Evolutionary conservation across 2,113 vertebrate genomes (phyloP), one percentile per base, ranked within the genome.

Genomic region (Channa argus): DNA sequence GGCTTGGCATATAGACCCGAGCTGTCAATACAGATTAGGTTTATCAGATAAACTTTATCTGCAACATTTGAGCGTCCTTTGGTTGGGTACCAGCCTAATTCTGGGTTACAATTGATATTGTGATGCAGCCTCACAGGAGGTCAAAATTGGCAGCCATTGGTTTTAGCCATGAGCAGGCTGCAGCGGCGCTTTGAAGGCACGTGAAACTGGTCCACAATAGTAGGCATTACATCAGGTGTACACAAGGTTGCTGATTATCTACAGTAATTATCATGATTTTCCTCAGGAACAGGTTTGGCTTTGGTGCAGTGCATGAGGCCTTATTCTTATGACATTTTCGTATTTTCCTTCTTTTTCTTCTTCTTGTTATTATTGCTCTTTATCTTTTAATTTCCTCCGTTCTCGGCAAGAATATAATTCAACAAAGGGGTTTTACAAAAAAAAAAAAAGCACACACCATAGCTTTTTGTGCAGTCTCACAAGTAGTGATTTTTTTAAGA

Each of bases 21-120:
- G 85, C 83, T 85, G 86, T 88, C 91, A 79, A 89, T 92, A 85
- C 81, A 82, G 84, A 89, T 92, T 83, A 88, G 76, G 68, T 84
- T 88, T 79, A 89, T 89, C 87, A 79, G 90, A 88, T 86, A 77
- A 88, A 86, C 64, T 88, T 90, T 90, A 91, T 91, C 85, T 90
- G 78, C 79, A 65, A 82, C 83, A 63, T 85, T 80, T 68, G 78
- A 87, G 74, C 77, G 59, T 80, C 84, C 79, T 79, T 82, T 77
- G 82, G 66, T 85, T 59, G 75, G 86, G 55, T 46, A 86, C 77
- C 77, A 60, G 74, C 80, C 71, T 74, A 63, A 87, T 84, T 84
- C 76, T 74, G 63, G 77, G 62, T 69, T 74, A 73, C 82, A 33
- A 82, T 50, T 86, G 83, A 88, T 83, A 86, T 55, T 47, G 65